Base-by-base conservation (phyloP, 2,113 vertebrate genomes). In the Podarcis cretensis region DNA sequence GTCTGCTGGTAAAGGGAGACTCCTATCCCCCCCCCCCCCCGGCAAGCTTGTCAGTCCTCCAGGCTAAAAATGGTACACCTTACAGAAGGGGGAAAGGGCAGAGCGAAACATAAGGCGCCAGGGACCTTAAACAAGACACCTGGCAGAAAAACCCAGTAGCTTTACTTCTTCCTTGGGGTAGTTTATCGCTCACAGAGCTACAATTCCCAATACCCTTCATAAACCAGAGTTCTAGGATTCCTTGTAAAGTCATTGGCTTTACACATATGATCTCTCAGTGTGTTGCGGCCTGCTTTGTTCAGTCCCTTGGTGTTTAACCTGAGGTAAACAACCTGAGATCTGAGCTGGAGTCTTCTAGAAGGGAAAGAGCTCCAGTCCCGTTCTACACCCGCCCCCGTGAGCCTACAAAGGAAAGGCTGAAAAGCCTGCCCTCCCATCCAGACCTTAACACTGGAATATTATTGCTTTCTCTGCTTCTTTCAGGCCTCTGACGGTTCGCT, bases 1-100 rank as follows among this genome's bases (percentile, higher is more conserved):
- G 92, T 98, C 83, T 98, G 98, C 96, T 98, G 98, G 98, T 99
- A 97, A 98, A 84, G 21, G 43, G 54, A 86, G 68, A 63, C 32
- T 54, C 40, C 23, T 6, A 0, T 84, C 30, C n/a, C 5, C 13
- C 9, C 48, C 48, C 2, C 48, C 8, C 48, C 48, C 10, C 48
- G 13, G 13, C 68, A 57, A 54, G 69, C 65, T 54, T 48, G 57
- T 32, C 73, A 68, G 23, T 35, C 12, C 4, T 75, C 48, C 48
- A 6, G 80, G 54, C 18, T 40, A 66, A 30, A 25, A 88, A 83
- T 88, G 59, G 40, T 10, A 35, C 6, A 57, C 23, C 32, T 30
- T 68, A 35, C 18, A 10, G n/a, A 40, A 20, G 25, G 25, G 2
- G 1, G n/a, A 9, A 30, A 30, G 30, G 16, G 12, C 4, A 43